Evolutionary conservation across 2,797 vertebrate species (phyloP).

Genomic region (Schizopygopsis pylzovi): DNA sequence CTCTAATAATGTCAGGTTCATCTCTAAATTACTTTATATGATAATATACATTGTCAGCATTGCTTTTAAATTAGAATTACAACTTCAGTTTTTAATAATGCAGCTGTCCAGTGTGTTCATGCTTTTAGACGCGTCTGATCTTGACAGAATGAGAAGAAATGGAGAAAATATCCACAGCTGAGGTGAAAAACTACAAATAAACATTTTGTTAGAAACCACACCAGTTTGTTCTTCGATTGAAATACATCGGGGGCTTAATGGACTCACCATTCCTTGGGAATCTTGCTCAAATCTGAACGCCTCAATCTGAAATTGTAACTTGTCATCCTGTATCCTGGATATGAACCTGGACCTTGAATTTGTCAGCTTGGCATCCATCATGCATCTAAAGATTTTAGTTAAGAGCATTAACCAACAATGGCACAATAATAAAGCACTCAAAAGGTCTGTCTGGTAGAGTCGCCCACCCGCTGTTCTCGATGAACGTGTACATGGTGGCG

Average conservation of each 20-base stretch:
- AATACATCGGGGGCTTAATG: neutral
- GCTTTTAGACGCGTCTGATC: too few species aligned
- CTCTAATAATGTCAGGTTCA: too few species aligned
- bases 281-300: slow-evolving; percentile 49
- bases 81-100: too few species aligned
- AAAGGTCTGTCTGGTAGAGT: neutral
- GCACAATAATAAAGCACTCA: neutral
- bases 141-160: too few species aligned
- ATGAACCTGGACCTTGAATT: slow-evolving; percentile 47
- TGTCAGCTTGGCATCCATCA: slow-evolving; percentile 47
- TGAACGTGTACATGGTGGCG: slow-evolving; percentile 64
- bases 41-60: too few species aligned
- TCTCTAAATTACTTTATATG: too few species aligned
- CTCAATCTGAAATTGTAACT: slow-evolving; percentile 44
- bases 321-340: slow-evolving; percentile 35
- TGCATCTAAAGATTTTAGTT: slow-evolving; percentile 25
- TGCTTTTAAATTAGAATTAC: too few species aligned
- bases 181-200: too few species aligned
- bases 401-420: neutral
- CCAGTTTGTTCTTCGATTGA: neutral
- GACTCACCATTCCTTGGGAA: slow-evolving; percentile 66
- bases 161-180: too few species aligned
- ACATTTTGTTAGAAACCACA: too few species aligned
- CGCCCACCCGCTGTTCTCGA: slow-evolving; percentile 70
- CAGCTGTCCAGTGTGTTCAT: too few species aligned